Evolutionary conservation across 2,797 vertebrate genomes (phyloP), one percentile per base, ranked within the genome.

Genomic region (Eulemur albifrons): DNA sequence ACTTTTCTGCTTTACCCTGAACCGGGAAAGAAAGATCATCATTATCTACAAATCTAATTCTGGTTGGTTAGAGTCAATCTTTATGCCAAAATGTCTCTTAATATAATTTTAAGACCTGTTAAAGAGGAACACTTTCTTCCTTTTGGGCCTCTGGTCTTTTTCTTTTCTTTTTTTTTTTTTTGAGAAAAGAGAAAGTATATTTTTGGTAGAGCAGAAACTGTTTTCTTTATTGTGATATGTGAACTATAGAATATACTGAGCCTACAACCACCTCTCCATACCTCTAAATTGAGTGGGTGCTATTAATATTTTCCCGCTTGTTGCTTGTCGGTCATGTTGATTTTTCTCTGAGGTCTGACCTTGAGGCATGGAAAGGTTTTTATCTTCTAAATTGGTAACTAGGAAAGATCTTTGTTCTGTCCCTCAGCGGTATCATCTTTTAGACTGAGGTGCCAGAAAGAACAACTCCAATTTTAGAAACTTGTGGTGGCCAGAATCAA

Each of bases 381-480:
- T 93, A 88, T 93, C 94, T 84, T 95, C 61, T 84, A 95, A 96
- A 77, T 63, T 18, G 81, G 73, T 63, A 81, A 76, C 48, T 45
- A 84, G 72, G 50, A 94, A 93, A 75, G 38, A 59, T 40, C 63
- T 92, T 81, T 77, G 13, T 45, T 87, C 3, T 88, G 12, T 81
- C 13, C 61, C 21, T 85, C 6, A 18, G 54, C 35, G 20, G n/a
- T 8, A 63, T 18, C 10, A 30, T 93, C n/a, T 94, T 91, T 87
- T 50, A 54, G 70, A 77, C 20, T 23, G 15, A 79, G 30, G 30
- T 0, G 20, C 30, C 69, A 50, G 17, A 40, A 77, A 89, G 48
- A 80, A 52, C 1, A 48, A 23, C 7, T 94, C 11, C 59, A 83
- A 57, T 93, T 92, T 95, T 54, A 85, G 76, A 93, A 85, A 82